phyloP scores from a whole-genome alignment of 2,113 vertebrate species.

The Ginglymostoma cirratum region DNA sequence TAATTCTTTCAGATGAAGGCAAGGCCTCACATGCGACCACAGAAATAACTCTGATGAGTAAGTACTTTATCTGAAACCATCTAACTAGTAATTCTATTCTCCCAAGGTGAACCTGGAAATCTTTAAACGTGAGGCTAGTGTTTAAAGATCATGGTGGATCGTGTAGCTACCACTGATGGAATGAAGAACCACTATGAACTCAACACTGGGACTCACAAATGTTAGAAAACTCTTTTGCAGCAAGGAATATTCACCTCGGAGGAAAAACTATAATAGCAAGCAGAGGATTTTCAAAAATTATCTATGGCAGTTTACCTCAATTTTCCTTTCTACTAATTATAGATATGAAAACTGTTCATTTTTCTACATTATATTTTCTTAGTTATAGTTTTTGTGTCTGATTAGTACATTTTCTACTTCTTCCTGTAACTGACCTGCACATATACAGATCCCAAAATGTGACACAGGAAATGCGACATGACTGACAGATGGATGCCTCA shows the following conservation, averaged over 20 bases:
- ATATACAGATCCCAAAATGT: not conserved
- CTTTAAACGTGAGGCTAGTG: not conserved
- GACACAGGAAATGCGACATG: not conserved
- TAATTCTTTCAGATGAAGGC: not conserved
- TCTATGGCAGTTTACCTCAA: not conserved
- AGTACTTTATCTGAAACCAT: not conserved
- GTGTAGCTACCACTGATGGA: not conserved
- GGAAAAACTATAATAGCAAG: not conserved
- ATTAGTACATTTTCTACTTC: not conserved
- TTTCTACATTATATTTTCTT: not conserved
- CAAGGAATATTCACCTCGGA: not conserved
- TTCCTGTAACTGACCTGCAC: not conserved
- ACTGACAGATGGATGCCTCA: not conserved
- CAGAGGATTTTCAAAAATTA: not conserved
- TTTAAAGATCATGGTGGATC: not conserved
- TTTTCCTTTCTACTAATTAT: not conserved
- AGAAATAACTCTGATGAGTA: not conserved
- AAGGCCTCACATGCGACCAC: not conserved
- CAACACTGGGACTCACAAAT: not conserved
- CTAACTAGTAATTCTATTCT: not conserved
- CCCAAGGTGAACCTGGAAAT: not conserved
- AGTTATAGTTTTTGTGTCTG: not conserved
- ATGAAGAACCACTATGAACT: not conserved
- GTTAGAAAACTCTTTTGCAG: not conserved
- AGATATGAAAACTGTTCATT: not conserved